Percentiles rank a stretch among this genome's conserved stretches.
These are phyloP conservation scores for Tupaia chinensis DNA, from an alignment of 2,113 vertebrate genomes.

Conservation along the genomic window DNA sequence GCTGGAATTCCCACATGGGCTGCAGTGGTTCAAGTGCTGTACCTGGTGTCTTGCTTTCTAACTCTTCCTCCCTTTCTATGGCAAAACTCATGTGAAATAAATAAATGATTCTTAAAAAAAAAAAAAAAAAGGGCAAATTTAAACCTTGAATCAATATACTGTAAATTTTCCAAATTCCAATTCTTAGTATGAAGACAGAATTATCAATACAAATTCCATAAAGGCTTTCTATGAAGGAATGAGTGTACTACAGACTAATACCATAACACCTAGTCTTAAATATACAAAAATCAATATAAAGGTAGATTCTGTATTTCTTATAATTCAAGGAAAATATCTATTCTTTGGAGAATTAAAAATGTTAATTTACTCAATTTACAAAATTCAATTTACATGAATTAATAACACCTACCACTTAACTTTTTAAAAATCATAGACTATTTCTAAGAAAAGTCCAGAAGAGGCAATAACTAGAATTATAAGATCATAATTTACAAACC, in stretches of 20 bases:
- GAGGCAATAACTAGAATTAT: neutral
- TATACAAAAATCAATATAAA: slow-evolving; percentile 44
- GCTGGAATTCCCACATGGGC: too few species aligned
- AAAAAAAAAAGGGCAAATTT: neutral
- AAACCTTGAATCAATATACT: slow-evolving; percentile 52
- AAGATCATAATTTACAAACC: slow-evolving; percentile 49
- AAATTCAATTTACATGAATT: slow-evolving; percentile 28
- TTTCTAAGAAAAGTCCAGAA: slow-evolving; percentile 52
- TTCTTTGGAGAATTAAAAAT: slow-evolving; percentile 47
- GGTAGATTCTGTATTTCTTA: neutral
- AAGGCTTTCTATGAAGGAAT: slow-evolving; percentile 39
- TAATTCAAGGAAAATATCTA: slow-evolving; percentile 31
- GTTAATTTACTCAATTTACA: slow-evolving; percentile 38
- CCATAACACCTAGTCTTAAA: slow-evolving; percentile 6
- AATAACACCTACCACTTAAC: slow-evolving; percentile 35
- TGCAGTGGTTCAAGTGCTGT: too few species aligned
- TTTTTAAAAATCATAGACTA: slow-evolving; percentile 32
- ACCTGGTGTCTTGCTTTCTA: too few species aligned
- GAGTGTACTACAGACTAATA: slow-evolving; percentile 2
- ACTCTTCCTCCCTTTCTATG: too few species aligned
- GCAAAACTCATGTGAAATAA: too few species aligned
- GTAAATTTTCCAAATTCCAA: slow-evolving; percentile 28
- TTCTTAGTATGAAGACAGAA: slow-evolving; percentile 61
- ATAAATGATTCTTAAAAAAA: too few species aligned
- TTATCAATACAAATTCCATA: slow-evolving; percentile 29